phyloP scores from a whole-genome alignment of 2,888 invertebrate genomes.

The Hypomecis punctinalis region DNA sequence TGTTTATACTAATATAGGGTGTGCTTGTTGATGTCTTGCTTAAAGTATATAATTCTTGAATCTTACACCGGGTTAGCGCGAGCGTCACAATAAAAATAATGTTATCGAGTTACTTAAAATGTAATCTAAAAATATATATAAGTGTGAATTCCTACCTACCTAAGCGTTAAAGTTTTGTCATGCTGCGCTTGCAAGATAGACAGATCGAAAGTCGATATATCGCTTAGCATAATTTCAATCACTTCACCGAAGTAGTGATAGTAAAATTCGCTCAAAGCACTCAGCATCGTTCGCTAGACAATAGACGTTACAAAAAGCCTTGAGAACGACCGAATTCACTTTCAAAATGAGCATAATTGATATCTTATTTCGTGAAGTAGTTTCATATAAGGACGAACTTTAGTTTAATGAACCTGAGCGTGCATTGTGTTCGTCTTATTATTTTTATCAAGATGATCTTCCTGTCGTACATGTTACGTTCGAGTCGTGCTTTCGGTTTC shows the following conservation, averaged over 20 bases:
- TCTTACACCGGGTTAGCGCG: not conserved
- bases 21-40: not conserved
- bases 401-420: slow-evolving; percentile 35
- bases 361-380: slow-evolving; percentile 29
- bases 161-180: no score
- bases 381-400: slow-evolving; percentile 27
- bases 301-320: slow-evolving; percentile 36
- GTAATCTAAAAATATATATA: no score
- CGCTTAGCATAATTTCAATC: not conserved
- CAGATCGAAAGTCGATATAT: no score
- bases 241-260: not conserved
- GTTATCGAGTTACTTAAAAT: no score
- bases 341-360: slow-evolving; percentile 40
- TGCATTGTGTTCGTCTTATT: slow-evolving; percentile 44
- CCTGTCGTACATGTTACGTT: slow-evolving; percentile 30
- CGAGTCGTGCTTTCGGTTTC: slow-evolving; percentile 29
- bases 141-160: no score
- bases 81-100: no score
- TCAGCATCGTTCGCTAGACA: slow-evolving; percentile 31
- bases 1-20: not conserved
- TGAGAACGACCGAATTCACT: slow-evolving; percentile 41
- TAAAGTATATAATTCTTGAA: not conserved
- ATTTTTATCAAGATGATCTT: slow-evolving; percentile 47
- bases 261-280: slow-evolving; percentile 13
- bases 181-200: no score